These are phyloP conservation scores for Crossaster papposus DNA, from an alignment of 53 echinoderm and acorn worm species.

Conservation along the genomic window DNA sequence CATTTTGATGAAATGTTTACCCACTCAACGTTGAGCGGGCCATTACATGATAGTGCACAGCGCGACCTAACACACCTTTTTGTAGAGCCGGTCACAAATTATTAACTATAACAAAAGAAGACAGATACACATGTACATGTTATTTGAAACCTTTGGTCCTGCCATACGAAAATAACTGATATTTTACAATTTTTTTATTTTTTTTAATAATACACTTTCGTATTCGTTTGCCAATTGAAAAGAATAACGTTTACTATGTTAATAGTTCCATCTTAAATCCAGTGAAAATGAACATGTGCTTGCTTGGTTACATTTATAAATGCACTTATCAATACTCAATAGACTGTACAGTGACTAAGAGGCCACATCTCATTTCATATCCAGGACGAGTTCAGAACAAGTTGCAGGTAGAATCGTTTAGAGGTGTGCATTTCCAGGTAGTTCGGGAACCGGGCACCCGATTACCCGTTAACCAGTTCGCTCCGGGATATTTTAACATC, in stretches of 20 bases:
- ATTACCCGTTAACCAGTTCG: too few species aligned
- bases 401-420: too few species aligned
- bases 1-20: too few species aligned
- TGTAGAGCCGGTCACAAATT: too few species aligned
- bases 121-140: not conserved
- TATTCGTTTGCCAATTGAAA: not conserved
- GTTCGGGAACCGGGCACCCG: too few species aligned
- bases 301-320: not conserved
- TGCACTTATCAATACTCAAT: not conserved
- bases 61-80: too few species aligned
- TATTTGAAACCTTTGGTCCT: slow-evolving; percentile 20
- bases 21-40: too few species aligned
- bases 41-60: too few species aligned
- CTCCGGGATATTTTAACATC: too few species aligned
- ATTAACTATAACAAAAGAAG: not conserved
- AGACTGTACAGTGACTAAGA: not conserved
- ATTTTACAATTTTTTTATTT: not conserved
- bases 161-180: slow-evolving; percentile 38
- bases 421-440: too few species aligned
- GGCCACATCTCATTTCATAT: too few species aligned
- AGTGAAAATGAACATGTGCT: not conserved
- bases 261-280: not conserved
- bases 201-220: slow-evolving; percentile 22
- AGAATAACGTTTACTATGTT: not conserved
- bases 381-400: too few species aligned